Evolutionary conservation across 1,140 invertebrate species (phyloP).

Genomic region (Papilio machaon): DNA sequence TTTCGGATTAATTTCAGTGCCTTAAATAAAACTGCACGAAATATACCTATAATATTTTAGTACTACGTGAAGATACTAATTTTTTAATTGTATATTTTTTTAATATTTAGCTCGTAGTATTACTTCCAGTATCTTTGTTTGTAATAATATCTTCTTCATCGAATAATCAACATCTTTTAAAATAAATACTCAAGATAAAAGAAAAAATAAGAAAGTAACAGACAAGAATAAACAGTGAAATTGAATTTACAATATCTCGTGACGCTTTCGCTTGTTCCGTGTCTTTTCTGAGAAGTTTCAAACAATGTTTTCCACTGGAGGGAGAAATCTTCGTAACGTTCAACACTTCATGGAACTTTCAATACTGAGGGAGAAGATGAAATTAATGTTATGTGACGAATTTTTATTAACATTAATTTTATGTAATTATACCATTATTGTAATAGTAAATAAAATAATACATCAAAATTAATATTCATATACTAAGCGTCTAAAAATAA

Average conservation of each 20-base stretch:
- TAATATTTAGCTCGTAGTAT: too few species aligned
- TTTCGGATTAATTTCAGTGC: not conserved
- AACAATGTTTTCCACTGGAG: constrained; percentile 1
- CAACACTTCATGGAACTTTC: not conserved
- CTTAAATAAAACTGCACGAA: not conserved
- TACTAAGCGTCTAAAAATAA: too few species aligned
- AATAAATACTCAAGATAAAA: not conserved
- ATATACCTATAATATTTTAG: not conserved
- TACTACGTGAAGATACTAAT: too few species aligned
- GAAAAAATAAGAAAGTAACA: not conserved
- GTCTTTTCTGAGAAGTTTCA: constrained; percentile 17
- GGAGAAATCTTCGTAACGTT: not conserved
- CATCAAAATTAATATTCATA: too few species aligned
- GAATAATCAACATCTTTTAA: not conserved
- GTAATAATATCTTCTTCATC: not conserved
- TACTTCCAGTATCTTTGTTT: not conserved
- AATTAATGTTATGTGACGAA: constrained; percentile 8
- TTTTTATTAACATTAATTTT: not conserved
- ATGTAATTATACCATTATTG: too few species aligned
- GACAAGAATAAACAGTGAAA: constrained; percentile 10
- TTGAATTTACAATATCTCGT: constrained; percentile 19
- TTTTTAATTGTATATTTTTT: too few species aligned
- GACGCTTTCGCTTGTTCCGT: constrained; percentile 18
- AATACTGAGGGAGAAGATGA: not conserved
- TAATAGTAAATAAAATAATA: too few species aligned